Base-by-base conservation (phyloP, 2,888 invertebrate genomes). In the Chrysolina oricalcia region DNA sequence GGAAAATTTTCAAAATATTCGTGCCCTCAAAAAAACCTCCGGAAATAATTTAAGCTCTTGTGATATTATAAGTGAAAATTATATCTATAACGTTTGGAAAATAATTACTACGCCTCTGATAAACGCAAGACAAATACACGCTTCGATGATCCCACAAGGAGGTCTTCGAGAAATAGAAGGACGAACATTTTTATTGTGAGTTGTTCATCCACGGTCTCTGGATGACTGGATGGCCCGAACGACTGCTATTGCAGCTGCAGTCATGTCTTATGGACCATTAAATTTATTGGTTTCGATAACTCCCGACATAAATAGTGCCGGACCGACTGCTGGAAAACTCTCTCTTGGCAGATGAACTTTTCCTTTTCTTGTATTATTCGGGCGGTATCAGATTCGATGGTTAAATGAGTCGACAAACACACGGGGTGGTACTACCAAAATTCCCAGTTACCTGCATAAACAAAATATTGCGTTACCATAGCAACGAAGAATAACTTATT, bases 251-350 rank as follows among this genome's bases (percentile, higher is more conserved):
- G 73, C 74, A 73, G 78, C 76, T 78, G 78, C 80, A 81, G 81
- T 82, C 81, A 81, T 78, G 81, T 78, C 80, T 80, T 81, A 81
- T 80, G 81, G 81, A 80, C 80, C 82, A 82, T 83, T 83, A 83
- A 82, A 82, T 83, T 82, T 81, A 83, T 81, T 82, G 81, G 81
- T 77, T 78, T 72, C 82, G 81, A 82, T 82, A 81, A 83, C 81
- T 80, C 71, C 71, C 74, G 62, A 76, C 62, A 76, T 73, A 76
- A 73, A 76, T 76, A 73, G 27, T 74, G 62, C 23, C 46, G 41
- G 71, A 68, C 40, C 15, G 35, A 50, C 48, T 35, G 23, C 67
- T 67, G 17, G 67, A 67, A 50, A 50, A 50, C 48, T 67, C 48
- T 66, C 27, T 5, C 27, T 27, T 50, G 48, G 50, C 41, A 68